phyloP scores from a whole-genome alignment of 2,113 vertebrate species.

The Xenopus tropicalis region UCB_Xtro_10.0 CM004448.2:92545001-92545500 shows the following conservation, averaged over 20 bases:
- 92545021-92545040: constrained; percentile 69
- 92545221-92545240: constrained; percentile 54
- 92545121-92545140: constrained; percentile 63
- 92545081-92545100: constrained; percentile 55
- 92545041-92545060: constrained; percentile 74
- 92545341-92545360: constrained; percentile 71
- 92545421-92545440: neutral
- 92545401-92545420: neutral
- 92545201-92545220: constrained; percentile 44
- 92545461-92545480: too few relatives aligned
- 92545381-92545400: constrained; percentile 15
- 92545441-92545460: too few relatives aligned
- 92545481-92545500: too few relatives aligned
- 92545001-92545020: constrained; percentile 78
- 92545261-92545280: constrained; percentile 49
- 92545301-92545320: constrained; percentile 63
- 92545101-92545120: constrained; percentile 61
- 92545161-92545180: constrained; percentile 50
- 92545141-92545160: constrained; percentile 63
- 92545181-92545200: constrained; percentile 52
- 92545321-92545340: constrained; percentile 58
- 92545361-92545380: constrained; percentile 52
- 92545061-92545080: constrained; percentile 58
- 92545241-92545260: constrained; percentile 49
- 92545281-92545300: constrained; percentile 58